Conservation (phyloP, 2,888 invertebrate species). For the Hedya salicella region DNA sequence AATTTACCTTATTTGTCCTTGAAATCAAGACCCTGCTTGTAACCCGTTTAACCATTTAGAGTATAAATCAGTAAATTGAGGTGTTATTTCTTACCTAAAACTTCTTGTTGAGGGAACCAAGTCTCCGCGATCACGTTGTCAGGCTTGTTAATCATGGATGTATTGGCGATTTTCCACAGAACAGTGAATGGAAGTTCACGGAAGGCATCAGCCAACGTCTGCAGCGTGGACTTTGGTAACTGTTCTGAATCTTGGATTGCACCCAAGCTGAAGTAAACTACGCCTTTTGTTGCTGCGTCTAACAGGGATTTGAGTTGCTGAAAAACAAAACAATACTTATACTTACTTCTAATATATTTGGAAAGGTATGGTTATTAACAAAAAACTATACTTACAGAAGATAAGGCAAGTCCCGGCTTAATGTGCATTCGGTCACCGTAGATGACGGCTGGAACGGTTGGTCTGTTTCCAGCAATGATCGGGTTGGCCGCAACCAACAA, state of each 20-base stretch:
- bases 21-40: no score
- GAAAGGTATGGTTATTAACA: background rate
- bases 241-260: conserved; percentile 76
- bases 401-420: conserved; percentile 63
- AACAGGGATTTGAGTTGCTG: conserved; percentile 68
- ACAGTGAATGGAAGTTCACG: conserved; percentile 77
- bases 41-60: no score
- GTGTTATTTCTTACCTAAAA: conserved; percentile 71
- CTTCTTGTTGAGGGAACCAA: conserved; percentile 85
- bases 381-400: conserved; percentile 58
- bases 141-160: conserved; percentile 68
- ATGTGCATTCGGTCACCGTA: conserved; percentile 76
- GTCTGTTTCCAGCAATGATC: conserved; percentile 70
- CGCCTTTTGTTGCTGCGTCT: conserved; percentile 75
- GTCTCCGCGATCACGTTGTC: conserved; percentile 72
- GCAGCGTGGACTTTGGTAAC: conserved; percentile 66
- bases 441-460: conserved; percentile 67
- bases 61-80: no score
- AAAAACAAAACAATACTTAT: no score
- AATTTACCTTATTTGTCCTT: no score
- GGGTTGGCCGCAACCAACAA: conserved; percentile 74
- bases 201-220: conserved; percentile 76
- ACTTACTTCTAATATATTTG: no score
- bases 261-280: conserved; percentile 81
- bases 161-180: conserved; percentile 82